Evolutionary conservation across 2,888 invertebrate species (phyloP).

Genomic region (Epinotia ramella): DNA sequence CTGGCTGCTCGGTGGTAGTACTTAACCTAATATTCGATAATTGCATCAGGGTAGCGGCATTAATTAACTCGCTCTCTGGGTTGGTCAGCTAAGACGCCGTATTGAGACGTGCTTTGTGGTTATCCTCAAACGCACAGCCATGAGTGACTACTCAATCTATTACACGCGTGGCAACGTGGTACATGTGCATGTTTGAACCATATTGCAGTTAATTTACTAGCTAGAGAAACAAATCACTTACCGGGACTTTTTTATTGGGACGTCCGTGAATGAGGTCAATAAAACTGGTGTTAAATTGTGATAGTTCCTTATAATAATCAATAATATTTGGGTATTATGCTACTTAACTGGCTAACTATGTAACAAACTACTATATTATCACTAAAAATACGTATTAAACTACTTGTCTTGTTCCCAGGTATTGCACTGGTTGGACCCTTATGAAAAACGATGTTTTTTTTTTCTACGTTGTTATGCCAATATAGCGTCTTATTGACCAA

Average conservation of each 20-base stretch:
- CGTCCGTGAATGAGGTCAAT: not conserved
- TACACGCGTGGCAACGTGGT: conserved; percentile 8
- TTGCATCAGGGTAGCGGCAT: conserved; percentile 77
- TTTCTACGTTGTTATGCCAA: not conserved
- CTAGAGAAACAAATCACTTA: not conserved
- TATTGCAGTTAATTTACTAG: not conserved
- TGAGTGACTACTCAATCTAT: conserved; percentile 32
- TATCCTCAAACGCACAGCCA: conserved; percentile 42
- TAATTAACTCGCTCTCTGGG: conserved; percentile 75
- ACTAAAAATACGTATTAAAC: not conserved
- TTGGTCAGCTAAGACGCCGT: conserved; percentile 71
- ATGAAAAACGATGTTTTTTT: not conserved
- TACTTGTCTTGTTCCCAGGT: not conserved
- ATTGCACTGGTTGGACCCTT: not conserved
- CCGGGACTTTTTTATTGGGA: not conserved
- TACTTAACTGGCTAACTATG: not conserved
- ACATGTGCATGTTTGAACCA: not conserved
- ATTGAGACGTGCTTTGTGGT: conserved; percentile 70
- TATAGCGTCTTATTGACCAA: not conserved
- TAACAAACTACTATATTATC: not conserved
- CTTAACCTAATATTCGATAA: conserved; percentile 83
- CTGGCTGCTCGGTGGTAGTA: conserved; percentile 67
- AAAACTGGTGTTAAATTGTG: too few species aligned
- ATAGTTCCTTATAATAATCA: not conserved
- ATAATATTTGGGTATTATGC: not conserved